Conservation (phyloP, 1,140 invertebrate genomes). For the Musca vetustissima region DNA sequence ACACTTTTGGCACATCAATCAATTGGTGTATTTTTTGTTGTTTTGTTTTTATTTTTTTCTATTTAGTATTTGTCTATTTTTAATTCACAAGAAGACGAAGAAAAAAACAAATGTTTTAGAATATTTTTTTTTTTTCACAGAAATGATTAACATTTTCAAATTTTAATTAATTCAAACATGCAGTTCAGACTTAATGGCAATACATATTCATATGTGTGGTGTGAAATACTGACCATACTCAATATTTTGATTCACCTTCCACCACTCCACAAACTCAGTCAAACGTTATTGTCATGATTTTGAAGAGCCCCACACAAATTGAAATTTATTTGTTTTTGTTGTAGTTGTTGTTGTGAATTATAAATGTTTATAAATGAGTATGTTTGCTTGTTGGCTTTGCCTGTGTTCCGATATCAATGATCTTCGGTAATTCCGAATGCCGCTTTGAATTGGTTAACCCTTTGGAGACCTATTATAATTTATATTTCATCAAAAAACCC, state of each 20-base stretch:
- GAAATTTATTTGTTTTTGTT: neutral
- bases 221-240: slow-evolving; percentile 13
- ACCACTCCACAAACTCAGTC: neutral
- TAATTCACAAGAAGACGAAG: too few species aligned
- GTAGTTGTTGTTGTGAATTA: neutral
- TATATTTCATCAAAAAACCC: too few species aligned
- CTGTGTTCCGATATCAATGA: neutral
- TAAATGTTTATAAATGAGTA: slow-evolving; percentile 5
- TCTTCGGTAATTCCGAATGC: slow-evolving; percentile 18
- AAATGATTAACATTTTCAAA: neutral
- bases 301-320: neutral
- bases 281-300: neutral
- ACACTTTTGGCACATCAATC: slow-evolving; percentile 1
- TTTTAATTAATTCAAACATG: too few species aligned
- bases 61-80: neutral
- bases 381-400: neutral
- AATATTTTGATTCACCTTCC: neutral
- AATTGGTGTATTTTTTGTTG: neutral
- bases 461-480: neutral
- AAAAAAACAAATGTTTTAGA: too few species aligned
- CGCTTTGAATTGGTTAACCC: neutral
- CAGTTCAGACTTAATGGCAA: too few species aligned
- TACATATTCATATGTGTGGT: too few species aligned
- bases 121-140: slow-evolving; percentile 1
- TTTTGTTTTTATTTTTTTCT: too few species aligned